Conservation (phyloP, 2,113 vertebrate genomes). For the Physeter macrocephalus region DNA sequence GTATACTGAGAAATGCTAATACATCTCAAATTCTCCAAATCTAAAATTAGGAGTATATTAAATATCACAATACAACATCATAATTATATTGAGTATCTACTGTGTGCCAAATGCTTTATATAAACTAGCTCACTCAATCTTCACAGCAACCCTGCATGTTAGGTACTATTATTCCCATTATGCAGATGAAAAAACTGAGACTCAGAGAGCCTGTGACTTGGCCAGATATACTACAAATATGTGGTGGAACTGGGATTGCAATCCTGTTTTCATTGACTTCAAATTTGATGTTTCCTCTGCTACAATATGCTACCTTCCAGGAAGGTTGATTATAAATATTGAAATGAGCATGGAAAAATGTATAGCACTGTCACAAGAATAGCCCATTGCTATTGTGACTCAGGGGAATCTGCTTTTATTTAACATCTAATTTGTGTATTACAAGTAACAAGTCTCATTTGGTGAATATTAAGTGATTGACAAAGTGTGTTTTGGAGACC, state of each 20-base stretch:
- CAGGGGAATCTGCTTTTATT: slow-evolving; percentile 30
- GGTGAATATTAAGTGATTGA: slow-evolving; percentile 63
- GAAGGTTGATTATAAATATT: not conserved
- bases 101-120: not conserved
- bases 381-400: slow-evolving; percentile 60
- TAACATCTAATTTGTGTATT: slow-evolving; percentile 25
- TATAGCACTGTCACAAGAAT: not conserved
- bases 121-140: not conserved
- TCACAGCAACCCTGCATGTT: not conserved
- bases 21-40: not conserved
- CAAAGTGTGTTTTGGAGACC: slow-evolving; percentile 56
- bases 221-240: not conserved
- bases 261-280: not conserved
- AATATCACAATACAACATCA: not conserved
- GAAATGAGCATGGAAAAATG: slow-evolving; percentile 34
- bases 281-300: not conserved
- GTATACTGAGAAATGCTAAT: not conserved
- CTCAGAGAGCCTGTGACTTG: not conserved
- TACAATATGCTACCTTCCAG: not conserved
- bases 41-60: not conserved
- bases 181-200: not conserved
- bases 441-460: slow-evolving; percentile 58
- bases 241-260: not conserved
- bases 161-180: not conserved
- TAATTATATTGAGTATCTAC: not conserved